Evolutionary conservation across 2,797 vertebrate species (phyloP).

Genomic region (Onychomys leucogaster): DNA sequence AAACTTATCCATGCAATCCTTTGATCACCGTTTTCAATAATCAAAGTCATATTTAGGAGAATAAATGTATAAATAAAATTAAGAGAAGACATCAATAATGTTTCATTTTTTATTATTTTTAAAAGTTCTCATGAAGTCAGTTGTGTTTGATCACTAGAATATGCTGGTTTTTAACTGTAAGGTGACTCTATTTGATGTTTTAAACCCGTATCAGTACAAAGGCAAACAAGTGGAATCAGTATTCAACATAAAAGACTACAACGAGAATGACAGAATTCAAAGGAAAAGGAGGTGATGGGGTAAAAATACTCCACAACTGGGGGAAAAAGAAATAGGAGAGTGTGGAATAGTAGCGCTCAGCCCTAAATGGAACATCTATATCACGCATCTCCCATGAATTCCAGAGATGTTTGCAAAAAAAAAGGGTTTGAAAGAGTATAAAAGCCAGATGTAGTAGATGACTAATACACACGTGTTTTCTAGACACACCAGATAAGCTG

Average conservation of each 20-base stretch:
- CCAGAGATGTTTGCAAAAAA: background rate
- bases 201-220: background rate
- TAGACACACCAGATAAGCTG: background rate
- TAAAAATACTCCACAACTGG: background rate
- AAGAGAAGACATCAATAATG: background rate
- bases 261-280: background rate
- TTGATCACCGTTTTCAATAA: constrained; percentile 42
- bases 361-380: background rate
- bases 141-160: background rate
- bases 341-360: too few relatives aligned
- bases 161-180: background rate
- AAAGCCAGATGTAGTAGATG: background rate
- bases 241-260: background rate
- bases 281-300: background rate
- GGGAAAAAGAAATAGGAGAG: background rate
- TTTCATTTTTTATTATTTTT: background rate
- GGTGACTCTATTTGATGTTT: background rate
- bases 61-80: constrained; percentile 25
- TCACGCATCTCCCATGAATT: background rate
- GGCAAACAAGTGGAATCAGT: background rate
- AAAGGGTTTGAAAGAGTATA: background rate
- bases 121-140: background rate
- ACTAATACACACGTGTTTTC: background rate
- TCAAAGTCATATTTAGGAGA: background rate
- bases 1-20: background rate